Evolutionary conservation across 92 coral and sea anemone species (phyloP), one percentile per base, ranked within the genome.

Genomic region (Diadumene lineata): DNA sequence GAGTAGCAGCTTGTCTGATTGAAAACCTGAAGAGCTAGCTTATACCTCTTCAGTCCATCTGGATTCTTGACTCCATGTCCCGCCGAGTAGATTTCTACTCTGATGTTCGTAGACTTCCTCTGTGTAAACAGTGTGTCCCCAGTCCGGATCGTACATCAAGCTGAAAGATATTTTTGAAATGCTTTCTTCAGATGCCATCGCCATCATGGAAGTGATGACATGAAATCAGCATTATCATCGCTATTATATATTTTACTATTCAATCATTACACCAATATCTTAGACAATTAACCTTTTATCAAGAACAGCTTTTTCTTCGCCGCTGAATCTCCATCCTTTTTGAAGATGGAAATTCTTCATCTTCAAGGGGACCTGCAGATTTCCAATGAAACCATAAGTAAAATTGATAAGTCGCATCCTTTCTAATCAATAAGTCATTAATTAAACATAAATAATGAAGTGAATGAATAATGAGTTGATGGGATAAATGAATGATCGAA

Each of bases 61-160:
- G n/a, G 85, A 56, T 19, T 76, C 34, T 19, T 50, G 67, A 18
- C 48, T 64, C 96, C 96, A 90, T 50, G 76, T 82, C 1, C 91
- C 89, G 16, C 96, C 91, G 34, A 83, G 83, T 21, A 79, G 56
- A 43, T 53, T 79, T 25, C 96, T 83, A 50, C 55, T 75, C 61
- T 90, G 81, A 58, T 86, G 81, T 50, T 90, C 91, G 63, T 79
- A 90, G 30, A 88, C 78, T 34, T 82, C 86, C 21, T 90, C 96
- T 22, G 71, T 56, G 50, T 82, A 86, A 55, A 46, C 60, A 31
- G 57, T 82, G 26, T 81, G 79, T 38, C 74, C 81, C 68, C 72
- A 70, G 32, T 89, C 94, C 62, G 64, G 83, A 21, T 55, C 75
- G 74, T 68, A 85, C 60, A 68, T 68, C 27, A 79, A 75, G 31